A percentile compares a stretch with the other conserved stretches of the same genome.
Conservation (phyloP, 1,140 invertebrate genomes). For the Condylostylus longicornis region DNA sequence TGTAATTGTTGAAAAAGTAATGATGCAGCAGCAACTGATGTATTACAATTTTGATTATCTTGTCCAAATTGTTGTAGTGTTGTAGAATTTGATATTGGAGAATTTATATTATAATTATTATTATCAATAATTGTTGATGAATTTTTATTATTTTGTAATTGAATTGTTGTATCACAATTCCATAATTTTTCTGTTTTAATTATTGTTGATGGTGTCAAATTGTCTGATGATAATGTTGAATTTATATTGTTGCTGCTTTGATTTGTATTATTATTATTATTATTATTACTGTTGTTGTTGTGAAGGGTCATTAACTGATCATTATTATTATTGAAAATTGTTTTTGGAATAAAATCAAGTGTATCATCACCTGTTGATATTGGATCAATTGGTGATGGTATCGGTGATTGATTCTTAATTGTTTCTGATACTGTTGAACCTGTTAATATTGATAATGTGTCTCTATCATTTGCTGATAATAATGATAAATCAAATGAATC, state of each 20-base stretch:
- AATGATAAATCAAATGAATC: constrained; percentile 59
- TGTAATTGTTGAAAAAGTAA: constrained; percentile 6
- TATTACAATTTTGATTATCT: no score
- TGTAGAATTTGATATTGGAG: constrained; percentile 3
- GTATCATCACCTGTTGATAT: background rate
- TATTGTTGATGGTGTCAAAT: constrained; percentile 17
- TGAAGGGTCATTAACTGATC: constrained; percentile 1
- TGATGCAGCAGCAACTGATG: background rate
- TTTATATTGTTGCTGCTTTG: constrained; percentile 5
- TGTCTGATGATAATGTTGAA: background rate
- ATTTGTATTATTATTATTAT: constrained; percentile 2
- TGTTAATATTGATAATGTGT: constrained; percentile 10
- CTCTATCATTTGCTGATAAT: constrained; percentile 44
- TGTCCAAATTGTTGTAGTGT: background rate
- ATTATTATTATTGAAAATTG: constrained; percentile 3
- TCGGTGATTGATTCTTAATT: background rate
- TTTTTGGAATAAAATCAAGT: constrained; percentile 2
- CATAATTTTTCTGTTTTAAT: constrained; percentile 27
- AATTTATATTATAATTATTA: constrained; percentile 1
- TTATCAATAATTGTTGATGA: constrained; percentile 3
- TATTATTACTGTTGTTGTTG: background rate
- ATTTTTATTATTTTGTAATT: constrained; percentile 11
- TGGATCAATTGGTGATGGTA: background rate
- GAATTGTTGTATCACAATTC: constrained; percentile 7
- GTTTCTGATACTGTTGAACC: background rate